These are phyloP conservation scores for Cygnus atratus DNA, from an alignment of 2,113 vertebrate species.

Conservation along the genomic window DNA sequence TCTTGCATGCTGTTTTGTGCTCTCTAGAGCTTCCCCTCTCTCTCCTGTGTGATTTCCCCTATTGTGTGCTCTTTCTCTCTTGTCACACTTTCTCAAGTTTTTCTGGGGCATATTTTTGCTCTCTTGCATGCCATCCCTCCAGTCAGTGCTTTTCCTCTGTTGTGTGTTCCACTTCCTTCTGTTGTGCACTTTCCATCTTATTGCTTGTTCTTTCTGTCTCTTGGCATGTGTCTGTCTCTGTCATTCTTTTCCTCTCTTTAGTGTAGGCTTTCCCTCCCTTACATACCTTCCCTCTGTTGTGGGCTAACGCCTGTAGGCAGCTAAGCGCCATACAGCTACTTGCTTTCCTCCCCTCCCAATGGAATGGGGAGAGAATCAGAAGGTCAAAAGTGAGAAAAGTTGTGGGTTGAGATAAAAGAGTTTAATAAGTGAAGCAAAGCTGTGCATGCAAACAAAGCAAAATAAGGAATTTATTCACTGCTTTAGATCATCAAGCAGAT, in stretches of 20 bases:
- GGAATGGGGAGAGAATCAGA: no score
- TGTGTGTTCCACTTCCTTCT: background rate
- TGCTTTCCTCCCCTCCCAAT: background rate
- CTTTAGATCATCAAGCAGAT: background rate
- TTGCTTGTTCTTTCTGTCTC: background rate
- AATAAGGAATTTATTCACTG: background rate
- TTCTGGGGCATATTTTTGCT: background rate
- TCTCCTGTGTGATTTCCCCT: rapidly evolving
- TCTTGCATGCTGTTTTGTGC: background rate
- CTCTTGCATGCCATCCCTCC: background rate
- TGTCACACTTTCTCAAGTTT: background rate
- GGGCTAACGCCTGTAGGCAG: background rate
- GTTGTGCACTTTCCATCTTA: background rate
- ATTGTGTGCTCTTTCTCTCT: background rate
- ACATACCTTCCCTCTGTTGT: background rate
- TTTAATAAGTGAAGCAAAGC: background rate
- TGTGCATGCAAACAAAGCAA: background rate
- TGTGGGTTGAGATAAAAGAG: background rate
- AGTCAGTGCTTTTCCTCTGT: background rate
- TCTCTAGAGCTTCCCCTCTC: background rate
- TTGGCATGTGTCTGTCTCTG: background rate
- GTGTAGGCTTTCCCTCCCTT: background rate
- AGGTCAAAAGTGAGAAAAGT: background rate
- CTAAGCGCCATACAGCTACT: background rate
- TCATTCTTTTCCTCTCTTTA: background rate